phyloP scores from a whole-genome alignment of 2,113 vertebrate genomes.

The Cyanoderma ruficeps region DNA sequence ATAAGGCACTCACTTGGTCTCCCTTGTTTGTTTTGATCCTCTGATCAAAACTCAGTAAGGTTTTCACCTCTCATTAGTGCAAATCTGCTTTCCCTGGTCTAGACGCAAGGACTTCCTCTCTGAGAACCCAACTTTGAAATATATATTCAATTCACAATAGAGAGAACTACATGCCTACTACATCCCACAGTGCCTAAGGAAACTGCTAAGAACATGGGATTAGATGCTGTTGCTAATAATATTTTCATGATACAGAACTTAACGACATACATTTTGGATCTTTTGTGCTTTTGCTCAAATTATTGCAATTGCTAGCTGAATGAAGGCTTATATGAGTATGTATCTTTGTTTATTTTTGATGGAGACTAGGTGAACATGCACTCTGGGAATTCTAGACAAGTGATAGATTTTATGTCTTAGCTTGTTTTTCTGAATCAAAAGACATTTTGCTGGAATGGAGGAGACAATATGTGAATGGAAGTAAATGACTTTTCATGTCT shows the following conservation, averaged over 20 bases:
- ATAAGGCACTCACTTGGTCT: neutral
- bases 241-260: neutral
- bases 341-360: neutral
- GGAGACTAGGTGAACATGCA: neutral
- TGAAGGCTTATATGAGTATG: neutral
- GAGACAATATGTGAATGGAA: neutral
- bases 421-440: neutral
- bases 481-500: neutral
- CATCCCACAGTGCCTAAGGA: neutral
- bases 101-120: neutral
- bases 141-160: neutral
- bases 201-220: neutral
- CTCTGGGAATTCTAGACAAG: neutral
- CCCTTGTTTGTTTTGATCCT: neutral
- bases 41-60: neutral
- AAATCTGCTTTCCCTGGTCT: neutral
- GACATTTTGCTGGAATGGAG: neutral
- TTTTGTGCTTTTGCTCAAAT: neutral
- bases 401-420: neutral
- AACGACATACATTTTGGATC: rapidly evolving
- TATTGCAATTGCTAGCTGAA: neutral
- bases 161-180: neutral
- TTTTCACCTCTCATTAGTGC: neutral
- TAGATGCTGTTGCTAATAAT: neutral
- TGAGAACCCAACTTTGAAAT: neutral